phyloP scores from a whole-genome alignment of 2,888 invertebrate species.

The Brachypalpus laphriformis region DNA sequence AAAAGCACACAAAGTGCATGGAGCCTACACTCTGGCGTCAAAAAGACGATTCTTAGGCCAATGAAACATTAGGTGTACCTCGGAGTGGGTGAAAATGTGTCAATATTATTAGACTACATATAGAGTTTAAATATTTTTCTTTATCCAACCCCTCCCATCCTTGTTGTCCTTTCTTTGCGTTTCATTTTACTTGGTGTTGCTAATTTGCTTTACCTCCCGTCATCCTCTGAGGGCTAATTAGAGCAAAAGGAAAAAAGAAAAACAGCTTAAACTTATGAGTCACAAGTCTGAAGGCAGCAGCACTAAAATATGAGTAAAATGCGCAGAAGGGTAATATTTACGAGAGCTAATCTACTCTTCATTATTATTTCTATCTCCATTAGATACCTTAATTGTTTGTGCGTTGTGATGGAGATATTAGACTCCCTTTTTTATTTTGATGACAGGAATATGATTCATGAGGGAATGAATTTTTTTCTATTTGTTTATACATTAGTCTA shows the following conservation, averaged over 20 bases:
- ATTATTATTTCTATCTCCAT: background rate
- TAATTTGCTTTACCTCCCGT: slow-evolving; percentile 13
- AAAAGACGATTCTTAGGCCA: slow-evolving; percentile 50
- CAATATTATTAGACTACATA: slow-evolving; percentile 52
- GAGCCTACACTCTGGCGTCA: slow-evolving; percentile 41
- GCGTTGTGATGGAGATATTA: background rate
- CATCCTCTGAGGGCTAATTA: slow-evolving; percentile 5
- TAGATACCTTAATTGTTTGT: background rate
- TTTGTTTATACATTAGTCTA: no score
- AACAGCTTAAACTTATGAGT: slow-evolving; percentile 16
- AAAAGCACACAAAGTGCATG: slow-evolving; percentile 41
- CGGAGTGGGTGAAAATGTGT: slow-evolving; percentile 37
- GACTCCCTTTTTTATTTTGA: background rate
- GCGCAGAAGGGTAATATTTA: background rate
- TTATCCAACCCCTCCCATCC: background rate
- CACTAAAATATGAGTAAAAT: slow-evolving; percentile 17
- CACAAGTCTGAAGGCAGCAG: background rate
- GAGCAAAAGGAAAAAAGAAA: background rate
- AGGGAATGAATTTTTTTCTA: background rate
- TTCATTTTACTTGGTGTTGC: slow-evolving; percentile 2
- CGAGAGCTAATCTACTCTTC: background rate
- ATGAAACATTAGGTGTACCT: slow-evolving; percentile 38
- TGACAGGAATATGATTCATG: background rate
- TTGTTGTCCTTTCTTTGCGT: background rate
- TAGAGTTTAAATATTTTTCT: slow-evolving; percentile 21